phyloP scores from a whole-genome alignment of 2,113 vertebrate species.

The Corydoras maculifer region DNA sequence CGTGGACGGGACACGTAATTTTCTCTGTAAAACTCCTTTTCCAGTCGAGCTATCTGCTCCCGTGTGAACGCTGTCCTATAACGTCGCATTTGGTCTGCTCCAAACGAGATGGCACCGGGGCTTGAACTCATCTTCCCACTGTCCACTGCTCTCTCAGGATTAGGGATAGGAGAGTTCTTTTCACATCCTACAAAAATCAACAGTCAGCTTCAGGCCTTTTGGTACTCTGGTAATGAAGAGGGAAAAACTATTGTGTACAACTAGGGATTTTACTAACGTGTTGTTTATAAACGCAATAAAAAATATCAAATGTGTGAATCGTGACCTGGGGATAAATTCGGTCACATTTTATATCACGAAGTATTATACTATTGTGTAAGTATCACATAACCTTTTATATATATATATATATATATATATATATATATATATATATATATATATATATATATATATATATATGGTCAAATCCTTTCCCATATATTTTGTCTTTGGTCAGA shows the following conservation, averaged over 20 bases:
- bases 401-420: no score
- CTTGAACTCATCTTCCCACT: slow-evolving; percentile 57
- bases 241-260: not conserved
- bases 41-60: slow-evolving; percentile 91
- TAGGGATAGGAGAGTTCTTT: slow-evolving; percentile 72
- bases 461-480: no score
- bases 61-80: slow-evolving; percentile 96
- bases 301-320: no score
- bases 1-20: slow-evolving; percentile 96
- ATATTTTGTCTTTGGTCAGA: no score
- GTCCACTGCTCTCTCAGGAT: slow-evolving; percentile 59
- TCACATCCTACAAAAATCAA: slow-evolving; percentile 54
- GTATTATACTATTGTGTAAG: no score
- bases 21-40: slow-evolving; percentile 97
- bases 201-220: slow-evolving; percentile 1
- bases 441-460: no score
- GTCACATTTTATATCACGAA: no score
- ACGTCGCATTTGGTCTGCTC: slow-evolving; percentile 90
- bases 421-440: no score
- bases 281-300: no score
- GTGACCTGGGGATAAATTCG: no score
- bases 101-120: slow-evolving; percentile 77
- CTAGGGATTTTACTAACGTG: no score
- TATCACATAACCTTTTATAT: no score
- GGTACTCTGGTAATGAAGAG: not conserved